Conservation (phyloP, 1,140 invertebrate genomes). For the Anthonomus grandis region DNA sequence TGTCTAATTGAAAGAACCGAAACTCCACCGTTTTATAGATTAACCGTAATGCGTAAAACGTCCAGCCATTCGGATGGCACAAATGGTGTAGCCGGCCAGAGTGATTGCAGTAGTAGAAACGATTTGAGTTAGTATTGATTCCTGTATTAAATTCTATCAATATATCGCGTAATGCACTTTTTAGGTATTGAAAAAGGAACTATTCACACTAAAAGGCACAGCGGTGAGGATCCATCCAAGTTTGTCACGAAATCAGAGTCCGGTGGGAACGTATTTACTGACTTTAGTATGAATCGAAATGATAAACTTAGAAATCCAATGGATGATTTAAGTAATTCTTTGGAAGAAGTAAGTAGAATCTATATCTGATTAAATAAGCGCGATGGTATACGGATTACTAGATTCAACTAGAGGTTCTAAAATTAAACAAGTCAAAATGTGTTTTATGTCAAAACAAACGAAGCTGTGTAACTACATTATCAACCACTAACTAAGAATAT, state of each 20-base stretch:
- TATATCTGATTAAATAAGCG: background rate
- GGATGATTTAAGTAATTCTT: conserved; percentile 41
- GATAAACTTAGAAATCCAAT: conserved; percentile 35
- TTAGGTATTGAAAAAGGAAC: conserved; percentile 83
- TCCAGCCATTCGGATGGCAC: conserved; percentile 75
- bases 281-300: conserved; percentile 34
- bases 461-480: too few relatives aligned
- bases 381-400: too few relatives aligned
- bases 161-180: conserved; percentile 7
- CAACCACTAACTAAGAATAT: too few relatives aligned
- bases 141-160: conserved; percentile 6
- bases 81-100: conserved; percentile 50
- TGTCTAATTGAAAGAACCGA: conserved; percentile 94
- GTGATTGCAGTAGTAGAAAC: conserved; percentile 50
- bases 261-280: conserved; percentile 34
- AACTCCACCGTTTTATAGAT: conserved; percentile 94
- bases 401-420: too few relatives aligned
- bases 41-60: conserved; percentile 88
- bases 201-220: conserved; percentile 94
- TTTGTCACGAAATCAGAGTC: conserved; percentile 48
- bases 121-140: conserved; percentile 42
- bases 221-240: conserved; percentile 83
- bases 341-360: conserved; percentile 38
- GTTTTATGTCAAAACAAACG: too few relatives aligned
- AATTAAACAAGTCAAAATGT: too few relatives aligned